Percentiles rank a stretch among this genome's conserved stretches.
phyloP scores from a whole-genome alignment of 2,797 vertebrate species.

The Anisognathus igniventris region DNA sequence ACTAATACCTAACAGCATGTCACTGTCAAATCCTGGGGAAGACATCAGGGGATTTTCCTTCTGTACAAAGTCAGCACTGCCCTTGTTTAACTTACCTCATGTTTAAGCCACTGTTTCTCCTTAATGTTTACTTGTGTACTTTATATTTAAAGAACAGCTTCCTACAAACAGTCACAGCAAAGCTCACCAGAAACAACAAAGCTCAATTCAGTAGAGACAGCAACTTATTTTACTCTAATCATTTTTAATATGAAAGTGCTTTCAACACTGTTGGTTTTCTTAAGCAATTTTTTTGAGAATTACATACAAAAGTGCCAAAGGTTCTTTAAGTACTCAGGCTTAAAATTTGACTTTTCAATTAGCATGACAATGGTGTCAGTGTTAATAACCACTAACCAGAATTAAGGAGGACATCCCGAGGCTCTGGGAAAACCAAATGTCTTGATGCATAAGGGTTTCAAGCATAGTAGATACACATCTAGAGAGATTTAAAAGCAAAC shows the following conservation, averaged over 20 bases:
- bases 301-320: slow-evolving; percentile 19
- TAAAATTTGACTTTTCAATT: slow-evolving; percentile 59
- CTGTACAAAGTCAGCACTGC: background rate
- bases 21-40: background rate
- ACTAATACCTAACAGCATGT: background rate
- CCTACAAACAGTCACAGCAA: background rate
- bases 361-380: slow-evolving; percentile 65
- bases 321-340: slow-evolving; percentile 37
- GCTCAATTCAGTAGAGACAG: background rate
- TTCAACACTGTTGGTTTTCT: background rate
- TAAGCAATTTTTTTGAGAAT: background rate
- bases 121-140: background rate
- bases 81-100: background rate
- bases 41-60: background rate
- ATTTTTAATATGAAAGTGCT: background rate
- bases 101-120: background rate
- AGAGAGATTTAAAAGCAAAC: background rate
- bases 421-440: slow-evolving; percentile 48
- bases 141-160: background rate
- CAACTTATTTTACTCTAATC: background rate
- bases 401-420: slow-evolving; percentile 40
- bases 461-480: background rate
- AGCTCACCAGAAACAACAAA: background rate
- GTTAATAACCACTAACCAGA: slow-evolving; percentile 52
- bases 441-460: slow-evolving; percentile 14